These are phyloP conservation scores for Clusia tigrina DNA, from an alignment of 2,888 invertebrate species.

Conservation along the genomic window DNA sequence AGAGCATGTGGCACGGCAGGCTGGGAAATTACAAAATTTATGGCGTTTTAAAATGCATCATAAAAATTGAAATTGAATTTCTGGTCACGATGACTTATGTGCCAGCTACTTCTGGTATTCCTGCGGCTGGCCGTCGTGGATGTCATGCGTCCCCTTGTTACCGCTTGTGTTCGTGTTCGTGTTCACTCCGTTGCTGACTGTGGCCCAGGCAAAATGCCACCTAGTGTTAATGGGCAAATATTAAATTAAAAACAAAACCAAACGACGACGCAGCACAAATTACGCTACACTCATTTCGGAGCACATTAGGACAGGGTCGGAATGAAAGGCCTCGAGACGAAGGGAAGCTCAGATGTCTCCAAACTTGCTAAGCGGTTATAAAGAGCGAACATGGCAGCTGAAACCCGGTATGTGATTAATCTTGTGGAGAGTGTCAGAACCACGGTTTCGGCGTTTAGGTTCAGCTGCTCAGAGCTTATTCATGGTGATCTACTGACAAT, in stretches of 20 bases:
- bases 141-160: neutral
- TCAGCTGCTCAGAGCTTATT: too few relatives aligned
- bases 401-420: too few relatives aligned
- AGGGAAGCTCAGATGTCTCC: too few relatives aligned
- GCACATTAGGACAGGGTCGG: neutral
- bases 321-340: too few relatives aligned
- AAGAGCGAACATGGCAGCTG: too few relatives aligned
- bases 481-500: too few relatives aligned
- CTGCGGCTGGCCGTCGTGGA: neutral
- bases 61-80: conserved; percentile 9
- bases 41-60: conserved; percentile 20
- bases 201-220: neutral
- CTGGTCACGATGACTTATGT: neutral
- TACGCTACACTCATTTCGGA: neutral
- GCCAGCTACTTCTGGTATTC: neutral
- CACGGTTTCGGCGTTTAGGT: too few relatives aligned
- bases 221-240: conserved; percentile 2
- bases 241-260: neutral
- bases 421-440: too few relatives aligned
- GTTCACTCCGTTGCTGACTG: neutral
- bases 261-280: neutral
- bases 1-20: neutral
- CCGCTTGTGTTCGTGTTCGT: neutral
- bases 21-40: conserved; percentile 7
- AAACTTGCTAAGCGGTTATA: too few relatives aligned